A percentile compares a stretch with the other conserved stretches of the same genome.
Evolutionary conservation across 1,140 invertebrate species (phyloP).

Genomic region (Lordiphosa mommai): DNA sequence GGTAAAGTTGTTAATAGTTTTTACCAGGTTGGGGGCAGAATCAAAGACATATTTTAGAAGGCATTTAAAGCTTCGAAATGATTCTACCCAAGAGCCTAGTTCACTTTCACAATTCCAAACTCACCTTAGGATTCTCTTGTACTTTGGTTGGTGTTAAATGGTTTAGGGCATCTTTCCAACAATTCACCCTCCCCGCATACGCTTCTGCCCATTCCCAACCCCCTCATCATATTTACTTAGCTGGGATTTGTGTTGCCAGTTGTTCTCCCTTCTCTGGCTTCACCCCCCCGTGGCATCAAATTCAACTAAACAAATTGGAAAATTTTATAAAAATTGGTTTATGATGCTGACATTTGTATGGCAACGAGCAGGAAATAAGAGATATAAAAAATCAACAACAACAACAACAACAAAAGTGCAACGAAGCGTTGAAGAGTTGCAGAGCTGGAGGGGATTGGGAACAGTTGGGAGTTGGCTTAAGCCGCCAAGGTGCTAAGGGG

Average conservation of each 20-base stretch:
- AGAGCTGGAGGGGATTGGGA: neutral
- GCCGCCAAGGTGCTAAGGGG: conserved; percentile 29
- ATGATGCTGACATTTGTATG: conserved; percentile 65
- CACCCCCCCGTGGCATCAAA: conserved; percentile 32
- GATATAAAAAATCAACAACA: conserved; percentile 22
- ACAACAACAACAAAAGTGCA: conserved; percentile 32
- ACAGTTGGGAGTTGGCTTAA: neutral
- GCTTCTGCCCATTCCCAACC: conserved; percentile 14
- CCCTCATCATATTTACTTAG: conserved; percentile 47
- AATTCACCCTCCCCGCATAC: neutral
- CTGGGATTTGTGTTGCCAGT: conserved; percentile 25
- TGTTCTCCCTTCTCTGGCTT: neutral
- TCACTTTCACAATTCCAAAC: too few relatives aligned
- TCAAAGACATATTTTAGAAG: too few relatives aligned
- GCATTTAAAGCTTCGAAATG: too few relatives aligned
- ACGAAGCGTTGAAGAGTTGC: conserved; percentile 28
- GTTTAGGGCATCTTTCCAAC: too few relatives aligned
- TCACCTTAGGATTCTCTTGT: too few relatives aligned
- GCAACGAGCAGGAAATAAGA: conserved; percentile 25
- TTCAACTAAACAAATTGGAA: conserved; percentile 74
- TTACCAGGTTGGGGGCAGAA: too few relatives aligned
- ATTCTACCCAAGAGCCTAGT: too few relatives aligned
- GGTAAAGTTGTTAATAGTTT: too few relatives aligned
- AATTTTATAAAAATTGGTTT: conserved; percentile 76
- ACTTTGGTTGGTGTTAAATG: too few relatives aligned